phyloP scores from a whole-genome alignment of 2,888 invertebrate genomes.

The Julus scandinavius region DNA sequence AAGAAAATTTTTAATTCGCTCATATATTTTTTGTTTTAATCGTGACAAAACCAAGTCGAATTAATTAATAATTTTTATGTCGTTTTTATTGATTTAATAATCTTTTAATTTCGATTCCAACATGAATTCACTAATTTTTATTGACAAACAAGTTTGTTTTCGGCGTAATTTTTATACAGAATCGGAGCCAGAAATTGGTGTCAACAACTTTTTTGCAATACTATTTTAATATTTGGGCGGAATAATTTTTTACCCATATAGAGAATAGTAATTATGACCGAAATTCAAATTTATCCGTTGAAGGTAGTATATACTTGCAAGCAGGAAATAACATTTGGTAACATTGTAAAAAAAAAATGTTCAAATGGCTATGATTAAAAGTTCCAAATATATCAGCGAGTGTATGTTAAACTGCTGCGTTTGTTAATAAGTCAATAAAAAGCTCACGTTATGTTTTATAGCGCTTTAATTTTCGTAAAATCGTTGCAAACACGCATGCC shows the following conservation, averaged over 20 bases:
- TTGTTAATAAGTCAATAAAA: not conserved
- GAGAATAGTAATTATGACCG: not conserved
- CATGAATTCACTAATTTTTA: not conserved
- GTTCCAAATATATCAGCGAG: not conserved
- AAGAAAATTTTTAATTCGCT: slow-evolving; percentile 8
- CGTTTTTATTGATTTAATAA: not conserved
- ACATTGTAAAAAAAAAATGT: not conserved
- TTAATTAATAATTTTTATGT: not conserved
- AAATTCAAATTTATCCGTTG: not conserved
- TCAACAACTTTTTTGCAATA: not conserved
- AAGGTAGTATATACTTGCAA: not conserved
- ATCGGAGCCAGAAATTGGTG: slow-evolving; percentile 8
- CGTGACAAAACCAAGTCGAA: not conserved
- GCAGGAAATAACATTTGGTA: not conserved
- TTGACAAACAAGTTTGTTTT: not conserved
- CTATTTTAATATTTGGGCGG: not conserved
- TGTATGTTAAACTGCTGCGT: not conserved
- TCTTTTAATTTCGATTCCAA: not conserved
- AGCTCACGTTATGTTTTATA: not conserved
- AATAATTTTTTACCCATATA: not conserved
- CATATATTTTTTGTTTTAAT: not conserved
- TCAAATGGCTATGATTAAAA: not conserved
- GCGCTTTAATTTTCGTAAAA: not conserved
- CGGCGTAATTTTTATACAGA: not conserved
- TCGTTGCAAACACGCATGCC: not conserved